phyloP scores from a whole-genome alignment of 1,140 invertebrate species.

The Zeugodacus cucurbitae region DNA sequence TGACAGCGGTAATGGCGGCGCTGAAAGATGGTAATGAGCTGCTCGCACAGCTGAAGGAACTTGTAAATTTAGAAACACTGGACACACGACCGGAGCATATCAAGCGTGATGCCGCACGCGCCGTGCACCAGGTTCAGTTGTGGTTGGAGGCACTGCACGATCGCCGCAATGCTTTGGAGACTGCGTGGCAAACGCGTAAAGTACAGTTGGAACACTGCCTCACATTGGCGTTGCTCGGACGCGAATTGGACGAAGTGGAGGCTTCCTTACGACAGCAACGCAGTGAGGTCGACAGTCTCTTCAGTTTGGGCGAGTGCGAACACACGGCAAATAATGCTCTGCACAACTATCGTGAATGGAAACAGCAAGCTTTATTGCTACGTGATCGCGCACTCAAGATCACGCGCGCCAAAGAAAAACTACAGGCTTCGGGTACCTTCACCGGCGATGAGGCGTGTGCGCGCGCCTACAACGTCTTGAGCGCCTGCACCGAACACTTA shows the following conservation, averaged over 20 bases:
- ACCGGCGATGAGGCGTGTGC: slow-evolving; percentile 77
- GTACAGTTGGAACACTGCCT: slow-evolving; percentile 82
- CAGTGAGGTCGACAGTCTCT: slow-evolving; percentile 53
- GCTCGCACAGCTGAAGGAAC: slow-evolving; percentile 76
- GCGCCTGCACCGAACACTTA: slow-evolving; percentile 78
- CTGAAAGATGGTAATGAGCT: slow-evolving; percentile 83
- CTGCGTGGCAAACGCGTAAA: slow-evolving; percentile 77
- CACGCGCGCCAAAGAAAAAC: slow-evolving; percentile 81
- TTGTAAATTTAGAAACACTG: slow-evolving; percentile 74
- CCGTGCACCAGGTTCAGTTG: slow-evolving; percentile 77
- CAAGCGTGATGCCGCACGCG: slow-evolving; percentile 72
- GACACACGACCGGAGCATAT: slow-evolving; percentile 81
- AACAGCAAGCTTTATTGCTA: slow-evolving; percentile 79
- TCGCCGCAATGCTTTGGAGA: slow-evolving; percentile 77
- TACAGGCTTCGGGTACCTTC: slow-evolving; percentile 76
- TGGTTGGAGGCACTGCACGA: slow-evolving; percentile 84
- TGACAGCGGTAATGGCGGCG: slow-evolving; percentile 81
- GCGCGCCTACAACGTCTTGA: slow-evolving; percentile 79
- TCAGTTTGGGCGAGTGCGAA: slow-evolving; percentile 73
- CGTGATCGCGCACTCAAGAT: slow-evolving; percentile 82
- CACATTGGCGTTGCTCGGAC: slow-evolving; percentile 78
- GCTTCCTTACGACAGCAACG: slow-evolving; percentile 68
- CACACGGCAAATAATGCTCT: slow-evolving; percentile 76
- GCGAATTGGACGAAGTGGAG: slow-evolving; percentile 78
- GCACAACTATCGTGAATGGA: slow-evolving; percentile 77